A percentile compares a stretch with the other conserved stretches of the same genome.
These are phyloP conservation scores for Oscheius sp. DNA, from an alignment of 2,888 invertebrate genomes.

Conservation along the genomic window DNA sequence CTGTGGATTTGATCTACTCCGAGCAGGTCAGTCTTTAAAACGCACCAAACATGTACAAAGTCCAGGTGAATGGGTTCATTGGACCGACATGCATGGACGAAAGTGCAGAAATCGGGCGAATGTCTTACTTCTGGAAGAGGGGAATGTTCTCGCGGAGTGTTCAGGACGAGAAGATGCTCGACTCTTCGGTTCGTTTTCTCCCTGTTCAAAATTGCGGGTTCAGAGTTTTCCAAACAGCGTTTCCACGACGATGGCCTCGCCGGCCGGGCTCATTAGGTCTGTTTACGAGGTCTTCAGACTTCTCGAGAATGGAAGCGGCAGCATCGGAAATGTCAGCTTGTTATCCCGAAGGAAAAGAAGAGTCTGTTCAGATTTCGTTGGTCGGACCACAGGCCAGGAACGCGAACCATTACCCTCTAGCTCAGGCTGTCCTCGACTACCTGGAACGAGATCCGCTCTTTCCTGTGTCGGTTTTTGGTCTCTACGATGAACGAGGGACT, in stretches of 20 bases:
- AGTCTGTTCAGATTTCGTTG: constrained; percentile 27
- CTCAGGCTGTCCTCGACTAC: constrained; percentile 34
- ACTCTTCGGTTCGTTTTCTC: constrained; percentile 16
- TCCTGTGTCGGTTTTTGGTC: neutral
- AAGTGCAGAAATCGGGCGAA: constrained; percentile 50
- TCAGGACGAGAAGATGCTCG: constrained; percentile 25
- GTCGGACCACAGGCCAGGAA: constrained; percentile 27
- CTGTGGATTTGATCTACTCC: neutral
- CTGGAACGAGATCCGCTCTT: constrained; percentile 17
- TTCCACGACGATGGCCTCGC: constrained; percentile 15
- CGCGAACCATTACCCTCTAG: constrained; percentile 31
- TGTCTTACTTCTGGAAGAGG: constrained; percentile 56
- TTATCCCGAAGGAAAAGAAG: neutral
- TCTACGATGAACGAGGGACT: constrained; percentile 27
- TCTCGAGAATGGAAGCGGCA: neutral
- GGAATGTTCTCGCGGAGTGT: constrained; percentile 53
- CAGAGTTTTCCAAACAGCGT: constrained; percentile 35
- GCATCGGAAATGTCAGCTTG: constrained; percentile 14
- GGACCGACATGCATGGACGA: constrained; percentile 55
- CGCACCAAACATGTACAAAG: neutral
- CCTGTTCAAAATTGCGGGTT: neutral
- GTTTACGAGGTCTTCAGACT: constrained; percentile 15
- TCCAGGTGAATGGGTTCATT: constrained; percentile 47
- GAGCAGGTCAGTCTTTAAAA: neutral
- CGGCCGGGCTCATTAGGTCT: constrained; percentile 30